These are phyloP conservation scores for Clinocottus analis DNA, from an alignment of 2,113 vertebrate species.

Conservation along the genomic window DNA sequence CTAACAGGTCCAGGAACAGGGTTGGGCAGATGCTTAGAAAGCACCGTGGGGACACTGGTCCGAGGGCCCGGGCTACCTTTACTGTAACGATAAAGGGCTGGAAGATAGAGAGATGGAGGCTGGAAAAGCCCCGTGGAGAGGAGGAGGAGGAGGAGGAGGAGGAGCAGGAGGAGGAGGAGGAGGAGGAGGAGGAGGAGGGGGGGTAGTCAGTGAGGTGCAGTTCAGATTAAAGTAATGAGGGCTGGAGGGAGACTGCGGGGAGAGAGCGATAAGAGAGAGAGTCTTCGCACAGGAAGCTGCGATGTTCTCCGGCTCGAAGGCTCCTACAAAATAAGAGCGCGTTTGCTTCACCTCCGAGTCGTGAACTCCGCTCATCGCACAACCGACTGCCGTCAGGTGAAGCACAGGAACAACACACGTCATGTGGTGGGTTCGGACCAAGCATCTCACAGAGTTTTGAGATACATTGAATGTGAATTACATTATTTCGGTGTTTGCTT, in stretches of 20 bases:
- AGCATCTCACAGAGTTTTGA: no score
- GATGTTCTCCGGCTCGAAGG: slow-evolving; percentile 14
- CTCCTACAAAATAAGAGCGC: slow-evolving; percentile 13
- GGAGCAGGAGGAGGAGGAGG: no score
- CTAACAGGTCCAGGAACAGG: slow-evolving; percentile 59
- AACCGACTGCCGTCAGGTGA: no score
- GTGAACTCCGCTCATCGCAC: background rate
- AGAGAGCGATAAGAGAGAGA: slow-evolving; percentile 33
- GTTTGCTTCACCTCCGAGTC: background rate
- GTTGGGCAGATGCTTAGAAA: slow-evolving; percentile 38
- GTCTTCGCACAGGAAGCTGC: slow-evolving; percentile 16
- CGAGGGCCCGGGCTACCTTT: slow-evolving; percentile 24
- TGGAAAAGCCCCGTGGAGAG: slow-evolving; percentile 12
- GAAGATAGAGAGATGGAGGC: slow-evolving; percentile 23
- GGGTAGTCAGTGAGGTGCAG: slow-evolving; percentile 28
- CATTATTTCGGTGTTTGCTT: background rate
- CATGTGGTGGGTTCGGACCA: no score
- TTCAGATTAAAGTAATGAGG: slow-evolving; percentile 54
- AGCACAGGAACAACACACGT: no score
- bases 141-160: no score
- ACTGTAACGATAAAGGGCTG: slow-evolving; percentile 40
- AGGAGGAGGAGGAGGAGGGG: no score
- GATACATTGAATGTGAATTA: no score
- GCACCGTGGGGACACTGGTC: slow-evolving; percentile 39
- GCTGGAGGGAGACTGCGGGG: slow-evolving; percentile 33